Base-by-base conservation (phyloP, 2,888 invertebrate species). In the Cremastobaeus sp. region DNA sequence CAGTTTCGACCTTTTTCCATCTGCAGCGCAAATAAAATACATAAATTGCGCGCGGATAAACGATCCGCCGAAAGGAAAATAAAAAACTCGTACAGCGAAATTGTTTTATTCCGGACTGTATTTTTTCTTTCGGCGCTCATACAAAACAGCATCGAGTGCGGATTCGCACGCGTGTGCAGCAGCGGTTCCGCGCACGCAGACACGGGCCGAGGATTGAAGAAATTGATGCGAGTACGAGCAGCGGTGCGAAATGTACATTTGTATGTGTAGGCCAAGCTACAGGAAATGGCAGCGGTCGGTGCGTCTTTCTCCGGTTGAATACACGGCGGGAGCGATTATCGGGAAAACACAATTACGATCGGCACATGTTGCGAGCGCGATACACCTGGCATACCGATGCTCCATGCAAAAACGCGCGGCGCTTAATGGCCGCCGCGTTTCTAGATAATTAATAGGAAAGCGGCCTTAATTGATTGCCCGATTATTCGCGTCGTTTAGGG, bases 311-410 rank as follows among this genome's bases (percentile, higher is more conserved):
- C 28, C 64, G 71, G 43, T 64, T 64, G 71, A 64, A 64, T 71
- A 55, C 21, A 43, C 57, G 70, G 48, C 70, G 70, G 66, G 68
- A 66, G 55, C 73, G 62, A 73, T 73, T 73, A 73, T 73, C 62
- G 62, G 68, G 57, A 66, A 73, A 73, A 73, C 57, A 39, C 73
- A 62, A 68, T 73, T 73, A 68, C 73, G 66, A 66, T 62, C 54
- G 55, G 68, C 62, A 54, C 72, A 65, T 65, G 72, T 66, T 72
- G 52, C 59, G 25, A 47, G 39, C 37, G 34, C 39, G 15, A 25
- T 59, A 59, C 65, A 72, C 65, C 50, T 64, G 64, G 57, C 64
- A 59, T 57, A 28, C 39, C 69, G 39, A 32, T 39, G 39, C 39
- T 17, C 17, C 39, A 12, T 39, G 55, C 48, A 62, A 41, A 62